Conservation (phyloP, 2,113 vertebrate genomes). For the Orientallactaga bullata region DNA sequence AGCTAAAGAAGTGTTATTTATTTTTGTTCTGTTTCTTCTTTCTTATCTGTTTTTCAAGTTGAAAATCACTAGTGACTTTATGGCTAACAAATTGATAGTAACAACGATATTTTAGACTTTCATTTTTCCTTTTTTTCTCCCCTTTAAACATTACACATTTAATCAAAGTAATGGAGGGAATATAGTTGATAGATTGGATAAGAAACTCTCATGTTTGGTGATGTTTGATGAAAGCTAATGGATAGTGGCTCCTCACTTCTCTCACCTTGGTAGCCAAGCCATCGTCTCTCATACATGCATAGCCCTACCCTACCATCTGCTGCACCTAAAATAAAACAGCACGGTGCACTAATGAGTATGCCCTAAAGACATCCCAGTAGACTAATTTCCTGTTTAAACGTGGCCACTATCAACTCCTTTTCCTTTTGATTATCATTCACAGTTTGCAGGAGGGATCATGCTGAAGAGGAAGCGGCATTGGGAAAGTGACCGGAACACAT, state of each 20-base stretch:
- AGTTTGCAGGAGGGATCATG: background rate
- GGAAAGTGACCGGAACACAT: constrained; percentile 36
- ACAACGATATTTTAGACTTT: background rate
- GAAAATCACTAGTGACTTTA: background rate
- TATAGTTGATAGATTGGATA: background rate
- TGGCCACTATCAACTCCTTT: background rate
- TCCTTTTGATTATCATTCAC: constrained; percentile 44
- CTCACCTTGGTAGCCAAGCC: background rate
- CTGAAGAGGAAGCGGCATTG: background rate
- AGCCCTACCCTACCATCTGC: background rate
- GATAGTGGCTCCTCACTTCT: background rate
- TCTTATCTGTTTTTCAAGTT: background rate
- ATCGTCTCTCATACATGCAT: background rate
- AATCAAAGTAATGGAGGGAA: constrained; percentile 20
- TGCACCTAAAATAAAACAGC: background rate
- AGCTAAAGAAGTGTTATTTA: background rate
- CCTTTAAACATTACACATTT: background rate
- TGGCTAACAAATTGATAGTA: background rate
- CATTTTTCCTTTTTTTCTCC: background rate
- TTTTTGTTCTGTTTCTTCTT: background rate
- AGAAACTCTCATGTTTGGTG: background rate
- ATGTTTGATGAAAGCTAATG: constrained; percentile 25
- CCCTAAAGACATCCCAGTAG: background rate
- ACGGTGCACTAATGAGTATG: background rate
- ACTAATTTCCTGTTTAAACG: constrained; percentile 32